These are phyloP conservation scores for Diadumene lineata DNA, from an alignment of 92 coral and sea anemone genomes.

Conservation along the genomic window DNA sequence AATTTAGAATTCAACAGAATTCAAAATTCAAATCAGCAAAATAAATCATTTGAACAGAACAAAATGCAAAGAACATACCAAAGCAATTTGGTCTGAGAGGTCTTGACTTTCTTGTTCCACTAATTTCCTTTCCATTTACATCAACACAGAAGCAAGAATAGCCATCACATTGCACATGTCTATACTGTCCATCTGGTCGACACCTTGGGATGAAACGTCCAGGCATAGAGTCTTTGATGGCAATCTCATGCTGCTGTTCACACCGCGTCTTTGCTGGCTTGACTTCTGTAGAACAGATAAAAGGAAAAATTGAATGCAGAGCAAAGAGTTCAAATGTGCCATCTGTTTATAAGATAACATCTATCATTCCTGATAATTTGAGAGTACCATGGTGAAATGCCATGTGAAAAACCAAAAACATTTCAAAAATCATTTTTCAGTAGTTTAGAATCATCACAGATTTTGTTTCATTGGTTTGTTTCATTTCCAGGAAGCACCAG, in stretches of 20 bases:
- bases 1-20: too few species aligned
- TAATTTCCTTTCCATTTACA: conserved; percentile 62
- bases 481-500: too few species aligned
- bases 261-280: conserved; percentile 49
- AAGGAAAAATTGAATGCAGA: too few species aligned
- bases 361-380: too few species aligned
- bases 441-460: background rate
- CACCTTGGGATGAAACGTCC: conserved; percentile 82
- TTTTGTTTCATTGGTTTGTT: too few species aligned
- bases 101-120: conserved; percentile 65
- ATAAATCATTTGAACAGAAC: background rate
- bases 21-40: background rate
- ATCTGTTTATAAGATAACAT: too few species aligned
- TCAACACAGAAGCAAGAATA: conserved; percentile 81
- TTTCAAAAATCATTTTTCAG: background rate
- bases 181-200: conserved; percentile 75
- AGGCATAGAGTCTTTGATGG: conserved; percentile 52
- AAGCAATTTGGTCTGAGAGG: conserved; percentile 57
- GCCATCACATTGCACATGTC: conserved; percentile 70
- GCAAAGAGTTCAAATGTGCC: too few species aligned
- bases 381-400: too few species aligned
- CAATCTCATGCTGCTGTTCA: conserved; percentile 57
- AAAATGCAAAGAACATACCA: conserved; percentile 28
- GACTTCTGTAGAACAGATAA: too few species aligned
- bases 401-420: background rate